phyloP scores from a whole-genome alignment of 2,888 invertebrate species.

The Pherbina coryleti region DNA sequence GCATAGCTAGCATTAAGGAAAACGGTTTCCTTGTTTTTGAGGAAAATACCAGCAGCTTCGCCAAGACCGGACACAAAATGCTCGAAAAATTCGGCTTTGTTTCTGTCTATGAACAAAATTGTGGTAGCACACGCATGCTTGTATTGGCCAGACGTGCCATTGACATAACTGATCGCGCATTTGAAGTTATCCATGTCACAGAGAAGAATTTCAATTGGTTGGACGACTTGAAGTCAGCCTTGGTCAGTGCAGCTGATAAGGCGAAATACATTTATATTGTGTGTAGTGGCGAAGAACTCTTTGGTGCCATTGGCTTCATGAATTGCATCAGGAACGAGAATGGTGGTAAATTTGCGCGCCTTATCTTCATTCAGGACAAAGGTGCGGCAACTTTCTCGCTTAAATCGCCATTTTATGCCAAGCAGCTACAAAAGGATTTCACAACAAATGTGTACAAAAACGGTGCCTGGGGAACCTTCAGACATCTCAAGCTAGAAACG shows the following conservation, averaged over 20 bases:
- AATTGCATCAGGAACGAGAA: conserved; percentile 91
- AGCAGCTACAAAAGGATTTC: conserved; percentile 81
- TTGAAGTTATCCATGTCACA: conserved; percentile 75
- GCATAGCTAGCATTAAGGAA: conserved; percentile 75
- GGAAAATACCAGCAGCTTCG: conserved; percentile 73
- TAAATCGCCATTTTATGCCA: conserved; percentile 73
- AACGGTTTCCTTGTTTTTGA: conserved; percentile 82
- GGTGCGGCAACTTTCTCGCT: conserved; percentile 75
- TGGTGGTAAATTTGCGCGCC: conserved; percentile 83
- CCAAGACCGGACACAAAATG: conserved; percentile 67
- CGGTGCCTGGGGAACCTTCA: conserved; percentile 88
- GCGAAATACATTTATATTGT: conserved; percentile 77
- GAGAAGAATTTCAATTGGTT: conserved; percentile 86
- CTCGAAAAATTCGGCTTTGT: conserved; percentile 71
- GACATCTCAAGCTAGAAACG: conserved; percentile 80
- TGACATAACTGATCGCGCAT: conserved; percentile 62
- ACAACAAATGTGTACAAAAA: conserved; percentile 86
- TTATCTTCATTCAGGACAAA: conserved; percentile 78
- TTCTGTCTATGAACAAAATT: conserved; percentile 75
- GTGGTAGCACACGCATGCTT: conserved; percentile 76
- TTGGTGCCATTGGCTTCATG: conserved; percentile 89
- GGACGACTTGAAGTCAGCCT: conserved; percentile 80
- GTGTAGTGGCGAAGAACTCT: conserved; percentile 76
- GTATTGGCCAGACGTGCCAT: conserved; percentile 74
- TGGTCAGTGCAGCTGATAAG: conserved; percentile 74